Conservation (phyloP, 2,888 invertebrate genomes). For the Hanleya hanleyi region DNA sequence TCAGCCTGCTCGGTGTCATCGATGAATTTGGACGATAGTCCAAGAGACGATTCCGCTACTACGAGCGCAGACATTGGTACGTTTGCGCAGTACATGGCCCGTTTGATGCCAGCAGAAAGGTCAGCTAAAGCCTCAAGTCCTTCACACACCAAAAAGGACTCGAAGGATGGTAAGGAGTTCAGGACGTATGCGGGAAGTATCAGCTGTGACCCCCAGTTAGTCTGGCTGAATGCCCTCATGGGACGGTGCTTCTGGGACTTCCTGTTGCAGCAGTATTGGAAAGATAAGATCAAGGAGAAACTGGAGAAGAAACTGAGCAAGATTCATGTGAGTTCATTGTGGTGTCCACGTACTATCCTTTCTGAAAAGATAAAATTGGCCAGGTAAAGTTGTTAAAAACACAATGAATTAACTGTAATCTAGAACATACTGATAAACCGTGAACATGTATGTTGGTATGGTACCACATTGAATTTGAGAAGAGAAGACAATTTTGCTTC, state of each 20-base stretch:
- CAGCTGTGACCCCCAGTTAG: conserved; percentile 64
- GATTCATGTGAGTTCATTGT: conserved; percentile 81
- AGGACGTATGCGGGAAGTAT: conserved; percentile 37
- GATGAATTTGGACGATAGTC: neutral
- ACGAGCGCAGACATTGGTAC: conserved; percentile 40
- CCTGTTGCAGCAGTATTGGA: conserved; percentile 82
- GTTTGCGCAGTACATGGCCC: conserved; percentile 67
- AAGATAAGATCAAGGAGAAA: conserved; percentile 82
- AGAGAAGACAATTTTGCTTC: no score
- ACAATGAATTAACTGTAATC: no score
- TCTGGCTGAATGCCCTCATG: conserved; percentile 82
- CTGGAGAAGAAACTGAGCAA: conserved; percentile 90
- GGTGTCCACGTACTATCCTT: no score
- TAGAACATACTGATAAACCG: no score
- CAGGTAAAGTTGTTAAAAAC: no score
- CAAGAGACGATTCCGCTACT: conserved; percentile 12
- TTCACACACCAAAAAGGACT: conserved; percentile 16
- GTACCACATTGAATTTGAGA: no score
- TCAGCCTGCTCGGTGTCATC: conserved; percentile 43
- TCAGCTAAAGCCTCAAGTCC: conserved; percentile 39
- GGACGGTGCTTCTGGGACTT: conserved; percentile 89
- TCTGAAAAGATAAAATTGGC: no score
- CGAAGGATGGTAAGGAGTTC: conserved; percentile 12
- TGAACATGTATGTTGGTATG: no score
- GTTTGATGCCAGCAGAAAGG: conserved; percentile 57